A percentile compares a stretch with the other conserved stretches of the same genome.
Evolutionary conservation across 1,140 invertebrate species (phyloP).

Genomic region (Halictus rubicundus): DNA sequence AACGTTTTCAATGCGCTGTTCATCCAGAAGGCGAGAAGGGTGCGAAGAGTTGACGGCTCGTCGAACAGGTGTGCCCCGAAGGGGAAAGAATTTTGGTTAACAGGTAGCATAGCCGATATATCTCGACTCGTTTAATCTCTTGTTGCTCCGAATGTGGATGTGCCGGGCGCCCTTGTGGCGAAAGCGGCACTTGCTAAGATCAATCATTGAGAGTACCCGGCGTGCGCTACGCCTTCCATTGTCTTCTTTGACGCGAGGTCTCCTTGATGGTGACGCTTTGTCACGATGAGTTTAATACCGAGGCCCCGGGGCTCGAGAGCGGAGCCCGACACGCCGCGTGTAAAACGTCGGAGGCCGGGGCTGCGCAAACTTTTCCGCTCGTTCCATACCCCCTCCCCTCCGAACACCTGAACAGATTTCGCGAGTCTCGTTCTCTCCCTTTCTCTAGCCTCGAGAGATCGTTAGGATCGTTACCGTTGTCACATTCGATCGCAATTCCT

Average conservation of each 20-base stretch:
- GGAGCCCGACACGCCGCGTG: not conserved
- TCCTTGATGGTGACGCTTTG: conserved; percentile 66
- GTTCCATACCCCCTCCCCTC: not conserved
- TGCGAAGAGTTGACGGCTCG: too few relatives aligned
- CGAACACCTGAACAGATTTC: not conserved
- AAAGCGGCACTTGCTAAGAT: conserved; percentile 66
- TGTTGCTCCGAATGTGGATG: conserved; percentile 52
- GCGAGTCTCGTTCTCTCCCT: not conserved
- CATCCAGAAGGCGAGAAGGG: too few relatives aligned
- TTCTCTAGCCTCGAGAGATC: not conserved
- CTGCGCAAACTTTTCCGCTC: conserved; percentile 9
- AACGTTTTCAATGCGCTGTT: too few relatives aligned
- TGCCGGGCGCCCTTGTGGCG: conserved; percentile 29
- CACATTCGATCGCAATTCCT: not conserved
- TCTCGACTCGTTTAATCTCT: conserved; percentile 55
- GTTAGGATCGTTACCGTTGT: not conserved
- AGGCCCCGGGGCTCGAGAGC: conserved; percentile 3
- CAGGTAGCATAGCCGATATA: conserved; percentile 43
- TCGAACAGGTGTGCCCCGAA: not conserved
- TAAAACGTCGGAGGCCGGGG: not conserved
- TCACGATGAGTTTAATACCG: conserved; percentile 53
- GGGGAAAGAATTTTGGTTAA: conserved; percentile 22
- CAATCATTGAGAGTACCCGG: conserved; percentile 67
- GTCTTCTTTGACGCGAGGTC: conserved; percentile 69
- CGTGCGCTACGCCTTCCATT: conserved; percentile 60